These are phyloP conservation scores for Sebastes wilsoni DNA, from an alignment of 2,797 vertebrate genomes.

Conservation along the genomic window DNA sequence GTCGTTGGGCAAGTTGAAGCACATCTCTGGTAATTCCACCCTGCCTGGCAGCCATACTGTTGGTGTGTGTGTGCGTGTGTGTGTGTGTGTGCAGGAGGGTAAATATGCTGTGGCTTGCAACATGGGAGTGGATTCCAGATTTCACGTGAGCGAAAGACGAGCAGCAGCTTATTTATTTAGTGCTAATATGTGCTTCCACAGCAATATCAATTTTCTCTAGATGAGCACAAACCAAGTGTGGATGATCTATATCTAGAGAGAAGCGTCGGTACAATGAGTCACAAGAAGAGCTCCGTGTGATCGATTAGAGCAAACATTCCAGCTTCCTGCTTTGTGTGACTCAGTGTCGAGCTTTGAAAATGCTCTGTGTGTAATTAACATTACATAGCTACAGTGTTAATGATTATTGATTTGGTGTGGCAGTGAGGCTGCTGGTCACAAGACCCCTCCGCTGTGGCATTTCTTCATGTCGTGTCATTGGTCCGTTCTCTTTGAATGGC, in stretches of 20 bases:
- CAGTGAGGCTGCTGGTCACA: conserved; percentile 51
- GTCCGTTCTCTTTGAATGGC: conserved; percentile 24
- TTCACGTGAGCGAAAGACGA: conserved; percentile 34
- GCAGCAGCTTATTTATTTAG: conserved; percentile 45
- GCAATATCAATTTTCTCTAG: conserved; percentile 55
- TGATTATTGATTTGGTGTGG: conserved; percentile 64
- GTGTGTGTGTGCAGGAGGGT: conserved; percentile 20
- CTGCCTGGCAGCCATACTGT: conserved; percentile 70
- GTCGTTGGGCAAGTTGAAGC: conserved; percentile 76
- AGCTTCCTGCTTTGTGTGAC: conserved; percentile 29
- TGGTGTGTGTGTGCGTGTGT: conserved; percentile 21
- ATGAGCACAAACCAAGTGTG: conserved; percentile 49
- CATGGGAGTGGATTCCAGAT: conserved; percentile 49
- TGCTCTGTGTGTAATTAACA: conserved; percentile 50
- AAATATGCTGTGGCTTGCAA: conserved; percentile 67
- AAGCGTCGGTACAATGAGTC: conserved; percentile 32
- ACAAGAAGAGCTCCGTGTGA: conserved; percentile 34
- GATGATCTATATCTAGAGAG: conserved; percentile 27
- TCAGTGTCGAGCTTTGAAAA: conserved; percentile 41
- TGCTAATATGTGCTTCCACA: conserved; percentile 41
- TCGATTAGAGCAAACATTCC: conserved; percentile 50
- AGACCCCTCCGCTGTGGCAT: conserved; percentile 49
- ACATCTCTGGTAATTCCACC: conserved; percentile 74
- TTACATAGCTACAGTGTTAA: conserved; percentile 54
- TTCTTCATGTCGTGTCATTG: conserved; percentile 20